Conservation (phyloP, 2,888 invertebrate species). For the Stegana nigrithorax region DNA sequence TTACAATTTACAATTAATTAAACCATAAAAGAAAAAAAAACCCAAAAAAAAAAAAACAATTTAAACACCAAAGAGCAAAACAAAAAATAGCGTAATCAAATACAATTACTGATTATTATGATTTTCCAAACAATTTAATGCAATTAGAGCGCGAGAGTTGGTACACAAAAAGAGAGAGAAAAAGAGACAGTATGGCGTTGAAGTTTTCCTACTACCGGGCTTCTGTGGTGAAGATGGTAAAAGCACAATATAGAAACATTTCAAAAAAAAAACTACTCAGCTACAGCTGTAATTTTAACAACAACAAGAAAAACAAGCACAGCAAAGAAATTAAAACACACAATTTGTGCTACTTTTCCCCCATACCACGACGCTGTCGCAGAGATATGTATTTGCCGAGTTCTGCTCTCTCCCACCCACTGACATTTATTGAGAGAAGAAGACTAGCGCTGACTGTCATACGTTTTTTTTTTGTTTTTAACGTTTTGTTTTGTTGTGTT, state of each 20-base stretch:
- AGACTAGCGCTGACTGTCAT: slow-evolving; percentile 10
- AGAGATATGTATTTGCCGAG: slow-evolving; percentile 37
- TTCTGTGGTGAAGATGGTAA: slow-evolving; percentile 42
- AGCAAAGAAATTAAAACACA: slow-evolving; percentile 59
- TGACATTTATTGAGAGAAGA: slow-evolving; percentile 29
- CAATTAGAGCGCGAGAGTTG: slow-evolving; percentile 50
- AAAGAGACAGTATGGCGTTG: slow-evolving; percentile 49
- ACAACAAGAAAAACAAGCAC: slow-evolving; percentile 30
- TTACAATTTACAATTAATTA: background rate
- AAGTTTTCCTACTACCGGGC: slow-evolving; percentile 32
- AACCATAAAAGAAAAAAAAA: background rate
- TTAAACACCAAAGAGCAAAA: slow-evolving; percentile 16
- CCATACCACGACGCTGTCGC: slow-evolving; percentile 39
- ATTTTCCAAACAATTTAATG: slow-evolving; percentile 64
- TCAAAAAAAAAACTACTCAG: slow-evolving; percentile 19
- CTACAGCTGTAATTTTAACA: slow-evolving; percentile 23
- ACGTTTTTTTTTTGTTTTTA: slow-evolving; percentile 3
- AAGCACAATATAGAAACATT: slow-evolving; percentile 30
- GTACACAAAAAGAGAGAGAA: slow-evolving; percentile 1
- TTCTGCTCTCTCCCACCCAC: slow-evolving; percentile 48
- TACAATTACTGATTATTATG: slow-evolving; percentile 57
- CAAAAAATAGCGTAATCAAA: slow-evolving; percentile 46
- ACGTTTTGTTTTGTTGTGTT: background rate
- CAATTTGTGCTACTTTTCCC: slow-evolving; percentile 62
- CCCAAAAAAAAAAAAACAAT: background rate